Evolutionary conservation across 2,888 invertebrate species (phyloP).

Genomic region (Melanophora roralis): DNA sequence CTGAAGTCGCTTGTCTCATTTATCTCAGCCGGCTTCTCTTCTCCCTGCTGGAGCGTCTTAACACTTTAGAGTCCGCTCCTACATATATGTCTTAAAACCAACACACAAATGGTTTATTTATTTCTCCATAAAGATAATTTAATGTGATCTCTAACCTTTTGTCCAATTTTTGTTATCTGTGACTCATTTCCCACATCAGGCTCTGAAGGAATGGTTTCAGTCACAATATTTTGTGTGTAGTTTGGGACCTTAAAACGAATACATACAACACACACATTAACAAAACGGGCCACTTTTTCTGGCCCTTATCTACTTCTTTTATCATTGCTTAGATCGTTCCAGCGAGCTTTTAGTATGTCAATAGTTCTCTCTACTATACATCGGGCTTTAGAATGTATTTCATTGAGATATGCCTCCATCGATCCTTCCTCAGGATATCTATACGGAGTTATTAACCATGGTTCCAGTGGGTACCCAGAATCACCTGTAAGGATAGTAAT

Average conservation of each 20-base stretch:
- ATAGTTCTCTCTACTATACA: constrained; percentile 15
- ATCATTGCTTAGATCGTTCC: not conserved
- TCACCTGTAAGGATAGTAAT: constrained; percentile 1
- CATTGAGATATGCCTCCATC: constrained; percentile 19
- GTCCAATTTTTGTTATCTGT: not conserved
- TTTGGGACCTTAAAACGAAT: not conserved
- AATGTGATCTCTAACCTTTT: not conserved
- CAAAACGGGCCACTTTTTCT: constrained; percentile 4
- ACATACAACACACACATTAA: not conserved
- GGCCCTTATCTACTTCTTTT: not conserved
- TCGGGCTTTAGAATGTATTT: constrained; percentile 9
- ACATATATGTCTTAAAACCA: not conserved
- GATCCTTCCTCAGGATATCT: constrained; percentile 10
- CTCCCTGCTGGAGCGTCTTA: too few species aligned
- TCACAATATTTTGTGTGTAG: not conserved
- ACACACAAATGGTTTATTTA: not conserved
- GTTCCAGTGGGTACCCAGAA: constrained; percentile 6
- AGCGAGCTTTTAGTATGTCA: constrained; percentile 9
- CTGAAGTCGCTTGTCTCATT: too few species aligned
- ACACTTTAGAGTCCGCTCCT: too few species aligned
- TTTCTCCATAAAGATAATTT: not conserved
- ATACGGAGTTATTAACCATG: constrained; percentile 7
- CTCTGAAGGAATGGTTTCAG: not conserved
- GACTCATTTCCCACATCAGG: not conserved
- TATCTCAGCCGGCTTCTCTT: too few species aligned